Conservation (phyloP, 2,113 vertebrate species). For the Spermophilus dauricus region DNA sequence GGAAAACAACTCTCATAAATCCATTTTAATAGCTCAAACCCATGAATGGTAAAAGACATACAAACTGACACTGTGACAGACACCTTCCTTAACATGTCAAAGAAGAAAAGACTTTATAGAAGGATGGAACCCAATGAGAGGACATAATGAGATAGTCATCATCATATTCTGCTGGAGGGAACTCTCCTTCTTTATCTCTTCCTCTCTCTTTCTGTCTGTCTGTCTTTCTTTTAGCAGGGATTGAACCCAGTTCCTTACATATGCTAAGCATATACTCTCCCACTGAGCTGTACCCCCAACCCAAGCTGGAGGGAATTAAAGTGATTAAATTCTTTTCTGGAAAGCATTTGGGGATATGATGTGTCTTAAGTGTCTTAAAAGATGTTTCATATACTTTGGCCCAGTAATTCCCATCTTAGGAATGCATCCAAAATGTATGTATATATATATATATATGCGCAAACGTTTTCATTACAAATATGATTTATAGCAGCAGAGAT, state of each 20-base stretch:
- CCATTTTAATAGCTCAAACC: constrained; percentile 34
- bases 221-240: neutral
- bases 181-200: neutral
- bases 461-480: neutral
- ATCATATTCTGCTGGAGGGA: neutral
- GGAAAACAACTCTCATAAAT: neutral
- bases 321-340: neutral
- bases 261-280: neutral
- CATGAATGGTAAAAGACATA: constrained; percentile 20
- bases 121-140: neutral
- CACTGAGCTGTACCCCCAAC: neutral
- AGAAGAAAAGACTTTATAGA: neutral
- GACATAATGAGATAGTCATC: neutral
- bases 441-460: neutral
- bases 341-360: constrained; percentile 4
- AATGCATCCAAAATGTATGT: neutral
- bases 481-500: neutral
- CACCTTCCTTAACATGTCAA: neutral
- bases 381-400: neutral
- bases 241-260: neutral
- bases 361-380: neutral
- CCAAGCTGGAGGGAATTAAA: neutral
- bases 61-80: neutral
- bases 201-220: too few relatives aligned
- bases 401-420: neutral